Percentiles rank a stretch among this genome's conserved stretches.
phyloP scores from a whole-genome alignment of 2,797 vertebrate species.

The Enteromius treurensis region DNA sequence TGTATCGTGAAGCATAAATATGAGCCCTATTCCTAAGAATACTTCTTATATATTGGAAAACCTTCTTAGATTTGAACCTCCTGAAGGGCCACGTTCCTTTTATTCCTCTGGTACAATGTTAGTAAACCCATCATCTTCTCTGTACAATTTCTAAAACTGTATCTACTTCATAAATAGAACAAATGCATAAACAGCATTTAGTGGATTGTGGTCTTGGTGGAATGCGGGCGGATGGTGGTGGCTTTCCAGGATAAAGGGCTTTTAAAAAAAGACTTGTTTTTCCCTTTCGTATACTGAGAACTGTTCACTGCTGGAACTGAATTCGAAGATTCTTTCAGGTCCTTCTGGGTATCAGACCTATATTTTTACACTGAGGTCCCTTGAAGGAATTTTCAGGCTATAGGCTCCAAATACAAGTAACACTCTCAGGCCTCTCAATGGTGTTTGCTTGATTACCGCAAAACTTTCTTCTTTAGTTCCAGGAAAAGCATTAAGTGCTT shows the following conservation, averaged over 20 bases:
- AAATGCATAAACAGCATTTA: slow-evolving; percentile 70
- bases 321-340: slow-evolving; percentile 21
- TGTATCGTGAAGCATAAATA: background rate
- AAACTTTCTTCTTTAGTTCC: slow-evolving; percentile 30
- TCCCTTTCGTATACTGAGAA: slow-evolving; percentile 13
- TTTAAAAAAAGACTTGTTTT: slow-evolving; percentile 42
- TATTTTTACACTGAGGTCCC: background rate
- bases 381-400: slow-evolving; percentile 8
- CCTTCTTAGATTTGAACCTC: background rate
- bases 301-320: slow-evolving; percentile 20
- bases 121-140: slow-evolving; percentile 72
- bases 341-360: background rate
- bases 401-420: slow-evolving; percentile 16
- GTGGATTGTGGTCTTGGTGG: slow-evolving; percentile 73
- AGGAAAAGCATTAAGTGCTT: slow-evolving; percentile 1
- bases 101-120: slow-evolving; percentile 63
- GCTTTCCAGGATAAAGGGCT: slow-evolving; percentile 62
- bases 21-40: background rate
- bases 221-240: slow-evolving; percentile 69
- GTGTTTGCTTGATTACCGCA: slow-evolving; percentile 15
- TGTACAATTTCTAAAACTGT: slow-evolving; percentile 68
- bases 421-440: background rate
- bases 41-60: slow-evolving; percentile 2
- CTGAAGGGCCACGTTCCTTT: slow-evolving; percentile 43
- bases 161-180: slow-evolving; percentile 76